A percentile compares a stretch with the other conserved stretches of the same genome.
Evolutionary conservation across 2,888 invertebrate species (phyloP).

Genomic region (Drosophila testacea): DNA sequence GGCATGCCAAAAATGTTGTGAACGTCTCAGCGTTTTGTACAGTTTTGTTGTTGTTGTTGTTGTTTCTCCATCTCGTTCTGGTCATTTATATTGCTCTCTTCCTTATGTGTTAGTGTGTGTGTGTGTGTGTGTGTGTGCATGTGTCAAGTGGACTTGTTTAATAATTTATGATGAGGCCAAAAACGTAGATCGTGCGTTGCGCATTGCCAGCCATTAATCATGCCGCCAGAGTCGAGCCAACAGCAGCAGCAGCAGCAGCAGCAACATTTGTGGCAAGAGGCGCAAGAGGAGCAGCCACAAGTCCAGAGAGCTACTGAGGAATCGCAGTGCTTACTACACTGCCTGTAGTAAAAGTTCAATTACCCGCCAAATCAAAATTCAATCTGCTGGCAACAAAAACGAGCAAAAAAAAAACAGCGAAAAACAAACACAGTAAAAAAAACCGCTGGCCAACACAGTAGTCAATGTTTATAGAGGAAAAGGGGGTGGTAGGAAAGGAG

Average conservation of each 20-base stretch:
- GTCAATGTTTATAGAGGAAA: constrained; percentile 20
- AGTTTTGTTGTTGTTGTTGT: constrained; percentile 58
- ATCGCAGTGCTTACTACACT: constrained; percentile 34
- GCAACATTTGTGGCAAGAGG: constrained; percentile 2
- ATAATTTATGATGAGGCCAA: constrained; percentile 80
- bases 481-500: not conserved
- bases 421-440: constrained; percentile 39
- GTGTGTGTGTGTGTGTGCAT: constrained; percentile 57
- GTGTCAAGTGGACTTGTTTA: constrained; percentile 80
- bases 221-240: constrained; percentile 55
- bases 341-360: constrained; percentile 80
- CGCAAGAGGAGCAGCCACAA: constrained; percentile 7
- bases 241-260: constrained; percentile 23
- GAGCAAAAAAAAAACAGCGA: constrained; percentile 32
- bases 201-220: constrained; percentile 80
- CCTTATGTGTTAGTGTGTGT: constrained; percentile 26
- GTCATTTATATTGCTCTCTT: constrained; percentile 72
- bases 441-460: constrained; percentile 47
- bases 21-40: constrained; percentile 70
- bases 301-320: constrained; percentile 30
- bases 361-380: constrained; percentile 83
- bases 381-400: constrained; percentile 70
- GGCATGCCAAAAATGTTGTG: constrained; percentile 73
- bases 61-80: constrained; percentile 59
- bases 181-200: constrained; percentile 80